phyloP scores from a whole-genome alignment of 2,888 invertebrate genomes.

The Miltochrista miniata region DNA sequence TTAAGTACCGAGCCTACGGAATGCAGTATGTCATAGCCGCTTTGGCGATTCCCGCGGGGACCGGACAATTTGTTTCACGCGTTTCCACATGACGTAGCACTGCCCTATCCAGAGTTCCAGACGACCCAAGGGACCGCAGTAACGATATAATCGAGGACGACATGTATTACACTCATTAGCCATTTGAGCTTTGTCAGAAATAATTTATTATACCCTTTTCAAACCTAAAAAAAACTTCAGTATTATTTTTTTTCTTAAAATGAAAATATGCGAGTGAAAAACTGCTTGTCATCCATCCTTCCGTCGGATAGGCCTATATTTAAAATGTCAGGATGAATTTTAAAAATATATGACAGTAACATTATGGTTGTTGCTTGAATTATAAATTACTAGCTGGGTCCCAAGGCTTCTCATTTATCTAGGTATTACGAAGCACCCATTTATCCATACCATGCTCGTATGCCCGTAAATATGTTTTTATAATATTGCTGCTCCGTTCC shows the following conservation, averaged over 20 bases:
- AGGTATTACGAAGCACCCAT: too few relatives aligned
- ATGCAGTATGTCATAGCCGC: conserved; percentile 19
- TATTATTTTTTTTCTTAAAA: conserved; percentile 3
- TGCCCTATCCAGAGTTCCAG: background rate
- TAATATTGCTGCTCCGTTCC: too few relatives aligned
- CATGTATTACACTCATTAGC: conserved; percentile 20
- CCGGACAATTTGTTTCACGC: conserved; percentile 23
- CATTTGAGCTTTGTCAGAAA: conserved; percentile 11
- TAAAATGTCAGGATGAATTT: background rate
- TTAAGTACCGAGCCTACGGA: conserved; percentile 2
- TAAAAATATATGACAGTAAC: background rate
- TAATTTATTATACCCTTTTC: background rate
- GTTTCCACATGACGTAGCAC: conserved; percentile 13
- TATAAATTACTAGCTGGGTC: too few relatives aligned
- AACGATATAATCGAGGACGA: conserved; percentile 16
- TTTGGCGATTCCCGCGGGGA: conserved; percentile 21
- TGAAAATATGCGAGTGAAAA: background rate
- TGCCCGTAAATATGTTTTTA: too few relatives aligned
- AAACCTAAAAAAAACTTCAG: too few relatives aligned
- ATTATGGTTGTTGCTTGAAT: too few relatives aligned
- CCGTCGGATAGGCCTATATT: background rate
- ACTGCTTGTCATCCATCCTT: conserved; percentile 1
- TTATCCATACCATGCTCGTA: too few relatives aligned
- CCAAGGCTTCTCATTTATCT: too few relatives aligned
- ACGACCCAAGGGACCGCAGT: conserved; percentile 10